phyloP scores from a whole-genome alignment of 2,113 vertebrate genomes.

The Neotragus pygmaeus region DNA sequence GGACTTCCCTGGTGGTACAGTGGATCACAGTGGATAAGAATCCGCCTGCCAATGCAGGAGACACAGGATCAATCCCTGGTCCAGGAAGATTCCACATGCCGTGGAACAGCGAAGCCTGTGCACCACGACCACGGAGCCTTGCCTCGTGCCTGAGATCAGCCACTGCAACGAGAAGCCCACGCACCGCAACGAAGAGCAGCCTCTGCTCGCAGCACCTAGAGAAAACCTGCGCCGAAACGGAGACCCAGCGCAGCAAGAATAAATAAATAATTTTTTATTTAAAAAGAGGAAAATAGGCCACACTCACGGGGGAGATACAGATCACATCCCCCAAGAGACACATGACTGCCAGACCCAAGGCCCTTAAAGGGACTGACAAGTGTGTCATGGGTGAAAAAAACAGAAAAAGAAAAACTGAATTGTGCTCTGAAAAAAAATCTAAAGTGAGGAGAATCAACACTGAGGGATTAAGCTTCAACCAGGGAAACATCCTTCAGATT shows the following conservation, averaged over 20 bases:
- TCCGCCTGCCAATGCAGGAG: neutral
- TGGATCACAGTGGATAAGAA: neutral
- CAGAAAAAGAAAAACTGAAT: neutral
- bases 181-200: fast-evolving
- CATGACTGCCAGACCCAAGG: neutral
- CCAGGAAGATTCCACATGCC: neutral
- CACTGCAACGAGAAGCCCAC: neutral
- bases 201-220: neutral
- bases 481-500: neutral
- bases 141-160: neutral
- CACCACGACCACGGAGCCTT: neutral
- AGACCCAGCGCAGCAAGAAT: neutral
- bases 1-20: neutral
- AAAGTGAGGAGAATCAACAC: neutral
- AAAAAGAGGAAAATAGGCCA: neutral
- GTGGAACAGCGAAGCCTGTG: neutral
- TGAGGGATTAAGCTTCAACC: neutral
- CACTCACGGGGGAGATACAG: neutral
- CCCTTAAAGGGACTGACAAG: neutral
- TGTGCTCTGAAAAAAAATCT: neutral
- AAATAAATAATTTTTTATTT: neutral
- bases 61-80: neutral
- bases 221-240: fast-evolving
- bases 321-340: neutral
- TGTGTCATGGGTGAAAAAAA: neutral